These are phyloP conservation scores for Caenorhabditis plicata DNA, from an alignment of 2,888 invertebrate genomes.

Conservation along the genomic window DNA sequence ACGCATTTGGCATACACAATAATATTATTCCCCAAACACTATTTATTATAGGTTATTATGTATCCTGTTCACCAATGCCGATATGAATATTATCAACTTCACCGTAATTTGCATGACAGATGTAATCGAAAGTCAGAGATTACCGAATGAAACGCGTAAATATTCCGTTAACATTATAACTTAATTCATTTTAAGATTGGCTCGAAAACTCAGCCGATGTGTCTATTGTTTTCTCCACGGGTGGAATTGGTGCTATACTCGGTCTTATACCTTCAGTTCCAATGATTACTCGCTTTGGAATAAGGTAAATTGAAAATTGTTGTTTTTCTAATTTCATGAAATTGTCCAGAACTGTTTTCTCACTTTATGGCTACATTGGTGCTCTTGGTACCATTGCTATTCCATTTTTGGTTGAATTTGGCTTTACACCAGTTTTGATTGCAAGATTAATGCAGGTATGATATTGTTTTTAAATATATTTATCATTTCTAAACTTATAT, in stretches of 20 bases:
- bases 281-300: conserved; percentile 21
- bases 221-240: conserved; percentile 34
- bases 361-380: conserved; percentile 14
- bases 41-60: conserved; percentile 15
- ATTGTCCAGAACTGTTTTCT: conserved; percentile 9
- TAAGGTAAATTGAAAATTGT: conserved; percentile 12
- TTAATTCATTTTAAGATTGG: conserved; percentile 22
- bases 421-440: conserved; percentile 12
- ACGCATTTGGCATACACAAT: no score
- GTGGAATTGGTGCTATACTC: conserved; percentile 36
- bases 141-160: conserved; percentile 14
- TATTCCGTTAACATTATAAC: neutral
- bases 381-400: conserved; percentile 15
- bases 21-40: no score
- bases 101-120: conserved; percentile 45
- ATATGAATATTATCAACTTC: conserved; percentile 33
- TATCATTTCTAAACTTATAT: neutral
- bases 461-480: neutral
- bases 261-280: conserved; percentile 37
- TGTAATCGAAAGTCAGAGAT: conserved; percentile 14
- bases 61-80: conserved; percentile 23
- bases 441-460: conserved; percentile 15
- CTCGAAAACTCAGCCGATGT: conserved; percentile 32
- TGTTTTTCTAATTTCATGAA: neutral
- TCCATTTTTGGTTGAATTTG: conserved; percentile 14